phyloP scores from a whole-genome alignment of 2,888 invertebrate species.

The Pherbina coryleti region DNA sequence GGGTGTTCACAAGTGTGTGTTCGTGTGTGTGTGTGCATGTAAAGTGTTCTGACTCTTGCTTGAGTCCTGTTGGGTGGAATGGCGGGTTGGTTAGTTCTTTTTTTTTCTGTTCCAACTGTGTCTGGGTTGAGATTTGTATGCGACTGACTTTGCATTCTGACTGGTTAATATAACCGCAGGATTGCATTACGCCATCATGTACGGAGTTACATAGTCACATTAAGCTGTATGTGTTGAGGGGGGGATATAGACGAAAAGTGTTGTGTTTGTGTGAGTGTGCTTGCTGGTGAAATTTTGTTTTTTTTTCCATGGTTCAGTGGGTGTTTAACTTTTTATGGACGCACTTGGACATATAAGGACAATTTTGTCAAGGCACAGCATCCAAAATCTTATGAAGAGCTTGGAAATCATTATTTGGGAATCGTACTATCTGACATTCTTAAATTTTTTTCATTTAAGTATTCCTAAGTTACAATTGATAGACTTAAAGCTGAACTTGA shows the following conservation, averaged over 20 bases:
- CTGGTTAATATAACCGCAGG: slow-evolving; percentile 69
- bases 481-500: too few relatives aligned
- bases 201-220: slow-evolving; percentile 37
- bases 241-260: not conserved
- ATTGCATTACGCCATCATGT: slow-evolving; percentile 55
- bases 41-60: slow-evolving; percentile 22
- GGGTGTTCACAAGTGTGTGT: slow-evolving; percentile 32
- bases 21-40: slow-evolving; percentile 33
- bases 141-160: slow-evolving; percentile 65
- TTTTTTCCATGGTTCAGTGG: not conserved
- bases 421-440: too few relatives aligned
- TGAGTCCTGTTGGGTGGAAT: slow-evolving; percentile 36
- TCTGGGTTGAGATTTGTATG: slow-evolving; percentile 33
- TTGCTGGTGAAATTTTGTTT: not conserved
- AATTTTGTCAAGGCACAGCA: too few relatives aligned
- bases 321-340: not conserved
- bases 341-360: too few relatives aligned
- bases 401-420: too few relatives aligned
- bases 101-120: slow-evolving; percentile 18
- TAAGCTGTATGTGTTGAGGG: not conserved
- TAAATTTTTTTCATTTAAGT: too few relatives aligned
- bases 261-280: not conserved
- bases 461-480: too few relatives aligned
- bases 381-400: too few relatives aligned
- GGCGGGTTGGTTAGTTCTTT: slow-evolving; percentile 38